Base-by-base conservation (phyloP, 2,797 vertebrate species). In the Cuculus canorus region DNA sequence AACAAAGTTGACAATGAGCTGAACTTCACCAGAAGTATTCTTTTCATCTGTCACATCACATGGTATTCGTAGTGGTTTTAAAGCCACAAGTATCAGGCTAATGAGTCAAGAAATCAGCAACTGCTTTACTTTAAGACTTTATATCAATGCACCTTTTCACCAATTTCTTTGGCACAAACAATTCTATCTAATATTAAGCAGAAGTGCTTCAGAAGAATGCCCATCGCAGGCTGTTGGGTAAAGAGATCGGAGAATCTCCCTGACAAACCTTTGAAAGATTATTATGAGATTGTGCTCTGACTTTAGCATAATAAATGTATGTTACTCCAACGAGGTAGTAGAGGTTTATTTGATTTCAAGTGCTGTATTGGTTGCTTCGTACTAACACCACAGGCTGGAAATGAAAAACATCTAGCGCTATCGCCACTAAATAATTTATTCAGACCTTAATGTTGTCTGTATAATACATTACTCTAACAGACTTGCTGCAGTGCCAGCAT, bases 391-490 rank as follows among this genome's bases (percentile, higher is more conserved):
- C 85, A 88, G 87, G 94, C 78, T 94, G 75, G 86, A 95, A 91
- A 86, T 95, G 86, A 96, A 96, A 96, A 96, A 81, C 96, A 91
- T 92, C 83, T 88, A 93, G 59, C 78, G 91, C 76, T 95, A 81
- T 72, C 91, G 71, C 94, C 72, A 87, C 89, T 97, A 97, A 97
- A 96, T 96, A 96, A 96, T 97, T 95, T 93, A 96, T 96, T 96
- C 90, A 92, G 92, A 76, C 91, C 89, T 96, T 97, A 97, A 97
- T 96, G 92, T 39, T 96, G 71, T 91, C 95, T 97, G 90, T 93
- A 52, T 52, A 91, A 96, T 79, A 86, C 57, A 90, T 93, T 95
- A 93, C 94, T 95, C 94, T 84, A 95, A 65, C 66, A 92, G 93
- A 96, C 87, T 96, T 96, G 79, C 57, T 95, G 78, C 88, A 93